Conservation (phyloP, 2,888 invertebrate species). For the Agonum fuliginosum region DNA sequence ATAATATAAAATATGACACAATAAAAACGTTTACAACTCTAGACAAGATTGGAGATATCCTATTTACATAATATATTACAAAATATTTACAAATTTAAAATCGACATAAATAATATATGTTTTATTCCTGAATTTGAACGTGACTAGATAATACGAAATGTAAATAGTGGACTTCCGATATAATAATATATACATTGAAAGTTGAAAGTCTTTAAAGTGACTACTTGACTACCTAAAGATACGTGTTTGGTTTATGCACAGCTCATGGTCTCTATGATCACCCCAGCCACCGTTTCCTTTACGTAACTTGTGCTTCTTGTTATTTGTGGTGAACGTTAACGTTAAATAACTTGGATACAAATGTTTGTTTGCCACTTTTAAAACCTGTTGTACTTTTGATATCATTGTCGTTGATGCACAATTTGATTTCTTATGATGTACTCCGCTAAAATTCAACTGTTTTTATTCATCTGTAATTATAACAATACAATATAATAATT, state of each 20-base stretch:
- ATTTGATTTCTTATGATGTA: conserved; percentile 95
- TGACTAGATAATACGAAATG: conserved; percentile 18
- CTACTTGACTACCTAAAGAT: conserved; percentile 69
- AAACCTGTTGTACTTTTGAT: conserved; percentile 87
- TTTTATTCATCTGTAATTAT: conserved; percentile 68
- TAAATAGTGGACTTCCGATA: conserved; percentile 36
- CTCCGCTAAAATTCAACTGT: conserved; percentile 81
- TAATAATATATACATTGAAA: conserved; percentile 27
- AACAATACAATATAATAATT: not conserved
- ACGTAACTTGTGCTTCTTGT: conserved; percentile 83
- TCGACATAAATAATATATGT: conserved; percentile 24
- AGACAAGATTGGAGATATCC: not conserved
- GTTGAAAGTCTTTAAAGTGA: conserved; percentile 5
- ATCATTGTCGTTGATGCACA: conserved; percentile 91
- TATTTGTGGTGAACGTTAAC: conserved; percentile 79
- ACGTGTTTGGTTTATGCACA: conserved; percentile 85
- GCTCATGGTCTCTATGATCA: conserved; percentile 87
- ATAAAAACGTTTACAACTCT: conserved; percentile 5
- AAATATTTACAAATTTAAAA: conserved; percentile 42
- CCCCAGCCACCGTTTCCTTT: conserved; percentile 99
- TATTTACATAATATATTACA: conserved; percentile 44
- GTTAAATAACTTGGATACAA: conserved; percentile 83
- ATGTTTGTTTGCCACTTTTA: conserved; percentile 82
- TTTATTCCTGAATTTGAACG: conserved; percentile 9
- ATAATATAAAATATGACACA: conserved; percentile 18